Percentiles rank a stretch among this genome's conserved stretches.
phyloP scores from a whole-genome alignment of 2,113 vertebrate genomes.

The Microtus oregoni region DNA sequence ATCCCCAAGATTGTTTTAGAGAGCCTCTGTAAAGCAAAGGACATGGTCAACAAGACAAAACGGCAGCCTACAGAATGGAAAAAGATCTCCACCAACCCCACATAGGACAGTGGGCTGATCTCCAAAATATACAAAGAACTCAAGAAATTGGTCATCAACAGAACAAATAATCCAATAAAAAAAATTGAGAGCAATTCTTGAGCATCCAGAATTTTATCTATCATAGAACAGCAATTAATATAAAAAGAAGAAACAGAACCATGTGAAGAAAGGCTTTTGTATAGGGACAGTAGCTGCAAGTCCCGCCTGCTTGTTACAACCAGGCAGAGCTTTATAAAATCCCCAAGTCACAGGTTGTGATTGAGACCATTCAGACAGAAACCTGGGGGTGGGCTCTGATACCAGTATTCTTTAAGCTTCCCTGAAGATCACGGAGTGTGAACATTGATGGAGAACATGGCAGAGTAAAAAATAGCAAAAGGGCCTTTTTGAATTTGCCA shows the following conservation, averaged over 20 bases:
- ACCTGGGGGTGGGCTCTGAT: background rate
- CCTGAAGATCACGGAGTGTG: background rate
- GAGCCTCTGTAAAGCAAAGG: background rate
- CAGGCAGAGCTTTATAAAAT: background rate
- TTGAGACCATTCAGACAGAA: background rate
- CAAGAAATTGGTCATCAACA: too few species aligned
- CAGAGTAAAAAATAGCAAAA: background rate
- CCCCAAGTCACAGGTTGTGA: background rate
- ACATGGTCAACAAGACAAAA: too few species aligned
- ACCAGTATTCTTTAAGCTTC: background rate
- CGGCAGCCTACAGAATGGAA: too few species aligned
- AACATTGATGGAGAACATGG: background rate
- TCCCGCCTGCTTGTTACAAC: background rate
- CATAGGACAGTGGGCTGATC: too few species aligned
- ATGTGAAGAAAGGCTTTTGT: background rate
- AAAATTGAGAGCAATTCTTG: background rate
- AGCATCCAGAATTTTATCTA: background rate
- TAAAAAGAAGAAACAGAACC: background rate
- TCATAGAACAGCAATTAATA: background rate
- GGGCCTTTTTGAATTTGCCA: background rate
- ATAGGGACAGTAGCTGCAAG: background rate
- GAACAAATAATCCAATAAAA: too few species aligned
- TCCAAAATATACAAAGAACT: too few species aligned
- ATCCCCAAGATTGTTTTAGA: background rate
- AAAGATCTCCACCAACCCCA: too few species aligned